Base-by-base conservation (phyloP, 2,888 invertebrate species). In the Phaonia tiefii region DNA sequence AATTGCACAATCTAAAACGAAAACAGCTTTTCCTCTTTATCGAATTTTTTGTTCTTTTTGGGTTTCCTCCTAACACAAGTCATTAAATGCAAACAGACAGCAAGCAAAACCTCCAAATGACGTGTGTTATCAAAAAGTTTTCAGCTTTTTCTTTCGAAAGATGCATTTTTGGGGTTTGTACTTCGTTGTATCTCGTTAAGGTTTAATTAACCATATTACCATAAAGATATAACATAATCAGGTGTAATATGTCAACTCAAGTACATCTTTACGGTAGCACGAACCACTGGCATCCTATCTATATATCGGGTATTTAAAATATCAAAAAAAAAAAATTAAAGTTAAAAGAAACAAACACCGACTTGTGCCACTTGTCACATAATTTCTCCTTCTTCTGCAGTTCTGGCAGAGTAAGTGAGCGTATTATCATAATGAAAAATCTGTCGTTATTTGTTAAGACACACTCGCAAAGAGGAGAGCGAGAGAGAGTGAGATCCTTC, bases 381-480 rank as follows among this genome's bases (percentile, higher is more conserved):
- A 81, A 56, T 69, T 66, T 49, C 20, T 31, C 20, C 58, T 71
- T 42, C 31, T 51, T 44, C 17, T 46, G 71, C 56, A 25, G 20
- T 13, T 67, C 4, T 31, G 31, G 3, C 4, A 5, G 31, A 5
- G 31, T 31, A 8, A 5, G 31, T 31, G 15, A 75, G 75, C 82
- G 51, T 44, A 85, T 84, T 84, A 84, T 85, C 84, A 84, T 85
- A 84, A 84, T 81, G 78, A 81, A 81, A 81, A 81, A 81, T 81
- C 81, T 78, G 78, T 75, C 81, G 78, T 71, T 69, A 69, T 77
- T 75, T 81, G 81, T 81, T 77, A 75, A 83, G 70, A 69, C 39
- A 42, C 1, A 39, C 39, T 31, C 60, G 22, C 31, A 31, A 3
- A 31, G 4, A 31, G 75, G 75, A 75, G 63, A 70, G n/a, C n/a